A percentile compares a stretch with the other conserved stretches of the same genome.
phyloP scores from a whole-genome alignment of 2,888 invertebrate genomes.

The Lepidochitona cinerea region DNA sequence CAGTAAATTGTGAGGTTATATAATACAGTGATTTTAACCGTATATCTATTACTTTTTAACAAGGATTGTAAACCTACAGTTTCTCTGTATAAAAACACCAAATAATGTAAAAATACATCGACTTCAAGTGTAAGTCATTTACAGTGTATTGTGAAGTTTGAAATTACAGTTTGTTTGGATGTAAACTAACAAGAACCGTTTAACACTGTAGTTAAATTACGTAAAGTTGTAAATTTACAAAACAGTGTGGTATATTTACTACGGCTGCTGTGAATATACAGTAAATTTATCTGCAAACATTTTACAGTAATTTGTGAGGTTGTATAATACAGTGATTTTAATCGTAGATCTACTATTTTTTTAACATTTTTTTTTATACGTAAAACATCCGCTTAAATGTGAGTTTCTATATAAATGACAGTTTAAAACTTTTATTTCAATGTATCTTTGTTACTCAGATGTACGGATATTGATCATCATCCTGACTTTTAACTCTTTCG shows the following conservation, averaged over 20 bases:
- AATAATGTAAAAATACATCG: background rate
- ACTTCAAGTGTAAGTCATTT: background rate
- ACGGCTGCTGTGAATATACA: background rate
- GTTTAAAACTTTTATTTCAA: too few species aligned
- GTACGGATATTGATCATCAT: too few species aligned
- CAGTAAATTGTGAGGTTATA: background rate
- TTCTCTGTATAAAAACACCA: background rate
- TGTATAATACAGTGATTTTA: background rate
- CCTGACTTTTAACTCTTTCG: too few species aligned
- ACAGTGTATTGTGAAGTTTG: background rate
- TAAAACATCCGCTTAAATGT: too few species aligned
- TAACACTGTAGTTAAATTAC: background rate
- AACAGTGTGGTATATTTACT: background rate
- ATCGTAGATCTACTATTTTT: background rate
- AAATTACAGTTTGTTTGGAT: too few species aligned
- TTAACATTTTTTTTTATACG: too few species aligned
- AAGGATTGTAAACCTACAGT: background rate
- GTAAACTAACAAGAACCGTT: too few species aligned
- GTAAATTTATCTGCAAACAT: background rate
- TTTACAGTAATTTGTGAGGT: background rate
- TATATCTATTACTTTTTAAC: background rate
- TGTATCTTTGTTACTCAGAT: too few species aligned
- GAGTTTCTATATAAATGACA: too few species aligned
- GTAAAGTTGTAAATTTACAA: background rate
- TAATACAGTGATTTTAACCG: background rate